Evolutionary conservation across 2,113 vertebrate species (phyloP), one percentile per base, ranked within the genome.

Genomic region (Tachycineta bicolor): DNA sequence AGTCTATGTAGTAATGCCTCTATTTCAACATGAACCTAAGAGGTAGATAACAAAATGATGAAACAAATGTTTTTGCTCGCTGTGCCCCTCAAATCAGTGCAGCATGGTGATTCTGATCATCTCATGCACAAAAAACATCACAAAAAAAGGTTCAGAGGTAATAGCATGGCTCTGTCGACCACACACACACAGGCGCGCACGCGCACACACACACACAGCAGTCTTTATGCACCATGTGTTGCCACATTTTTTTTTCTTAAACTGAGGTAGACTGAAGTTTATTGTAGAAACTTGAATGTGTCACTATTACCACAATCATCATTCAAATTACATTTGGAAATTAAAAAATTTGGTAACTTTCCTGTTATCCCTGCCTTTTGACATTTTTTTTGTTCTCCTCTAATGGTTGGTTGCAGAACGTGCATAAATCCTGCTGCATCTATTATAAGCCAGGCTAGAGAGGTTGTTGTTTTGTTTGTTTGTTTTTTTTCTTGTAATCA

Each of bases 11-110:
- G 98, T 98, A 99, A 98, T 98, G 98, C 98, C 98, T 99, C 98
- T 98, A 99, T 98, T 99, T 99, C 98, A 98, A 98, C 98, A 98
- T 97, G 94, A 98, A 97, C 98, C 98, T 98, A 98, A 98, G 99
- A 99, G 99, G 99, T 99, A 99, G 99, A 99, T 99, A 98, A 98
- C 97, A 98, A 99, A 98, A 98, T 98, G 98, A 98, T 98, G 97
- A 98, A 98, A 93, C 97, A 98, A 98, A 98, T 98, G 97, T 98
- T 98, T 98, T 98, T 97, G 98, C 97, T 96, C 95, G 95, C 98
- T 98, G 98, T 98, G 98, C 98, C 98, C 98, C 98, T 99, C 97
- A 98, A 98, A 97, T 98, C 98, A 99, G 98, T 98, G 97, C 96
- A 98, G 97, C 97, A 93, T 97, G 98, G 97, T 96, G 98, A 98